Percentiles rank a stretch among this genome's conserved stretches.
phyloP scores from a whole-genome alignment of 2,113 vertebrate genomes.

The Syngnathus typhle region DNA sequence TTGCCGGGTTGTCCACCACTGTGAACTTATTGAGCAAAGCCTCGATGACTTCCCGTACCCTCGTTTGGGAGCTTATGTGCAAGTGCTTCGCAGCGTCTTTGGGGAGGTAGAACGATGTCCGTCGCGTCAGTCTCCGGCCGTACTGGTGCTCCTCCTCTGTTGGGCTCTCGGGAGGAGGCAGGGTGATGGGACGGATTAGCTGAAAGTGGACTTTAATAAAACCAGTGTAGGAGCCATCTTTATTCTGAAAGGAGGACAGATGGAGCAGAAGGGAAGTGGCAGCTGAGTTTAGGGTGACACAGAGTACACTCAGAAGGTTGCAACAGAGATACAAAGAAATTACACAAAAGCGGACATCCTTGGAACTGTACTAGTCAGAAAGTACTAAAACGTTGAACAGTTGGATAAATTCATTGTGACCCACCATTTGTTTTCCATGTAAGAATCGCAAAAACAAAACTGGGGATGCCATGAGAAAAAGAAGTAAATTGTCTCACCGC shows the following conservation, averaged over 20 bases:
- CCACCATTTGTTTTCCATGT: not conserved
- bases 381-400: too few species aligned
- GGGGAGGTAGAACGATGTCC: constrained; percentile 95
- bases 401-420: too few species aligned
- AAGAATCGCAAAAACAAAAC: not conserved
- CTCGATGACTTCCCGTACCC: constrained; percentile 85
- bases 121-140: constrained; percentile 65
- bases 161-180: constrained; percentile 75
- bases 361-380: too few species aligned
- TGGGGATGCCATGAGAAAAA: not conserved
- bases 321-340: too few species aligned
- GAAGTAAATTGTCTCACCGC: constrained; percentile 65
- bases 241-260: constrained; percentile 72
- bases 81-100: constrained; percentile 89
- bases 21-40: constrained; percentile 94
- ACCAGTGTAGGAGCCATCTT: constrained; percentile 89
- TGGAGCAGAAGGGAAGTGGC: not conserved
- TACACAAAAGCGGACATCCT: too few species aligned
- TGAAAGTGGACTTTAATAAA: constrained; percentile 97
- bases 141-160: constrained; percentile 59
- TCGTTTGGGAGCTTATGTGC: constrained; percentile 85
- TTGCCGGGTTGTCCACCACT: constrained; percentile 89
- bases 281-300: too few species aligned
- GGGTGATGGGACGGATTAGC: constrained; percentile 83
- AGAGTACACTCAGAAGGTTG: too few species aligned